Evolutionary conservation across 2,888 invertebrate species (phyloP), one percentile per base, ranked within the genome.

Genomic region (Watsonalla cultraria): DNA sequence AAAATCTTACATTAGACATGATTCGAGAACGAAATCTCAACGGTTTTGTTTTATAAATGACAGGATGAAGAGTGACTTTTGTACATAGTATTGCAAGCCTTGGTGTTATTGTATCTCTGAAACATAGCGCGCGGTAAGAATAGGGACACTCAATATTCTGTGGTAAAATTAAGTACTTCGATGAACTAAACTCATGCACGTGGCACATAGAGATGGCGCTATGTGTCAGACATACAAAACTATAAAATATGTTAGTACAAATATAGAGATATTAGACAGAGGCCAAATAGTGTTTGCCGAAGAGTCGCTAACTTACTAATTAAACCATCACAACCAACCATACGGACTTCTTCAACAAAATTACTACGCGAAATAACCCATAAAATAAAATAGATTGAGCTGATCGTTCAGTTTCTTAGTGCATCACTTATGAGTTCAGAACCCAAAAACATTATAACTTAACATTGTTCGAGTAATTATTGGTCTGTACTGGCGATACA

Each of bases 291-390:
- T 79, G 79, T 80, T 83, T 80, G 84, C 78, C 80, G 81, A 82
- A 84, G 82, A 84, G 79, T 85, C 78, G 71, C 81, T 87, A 86
- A 86, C 86, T 90, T 89, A 90, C 87, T 87, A 90, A 88, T 89
- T 90, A 90, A 89, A 87, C 84, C 89, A 86, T 90, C 90, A 90
- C 90, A 90, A 90, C 90, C 90, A 89, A 87, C 88, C 88, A 84
- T 88, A 84, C 89, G 88, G 90, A 88, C 90, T 82, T 83, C 82
- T 83, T 84, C 75, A 89, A 86, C 82, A 76, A 84, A 86, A 81
- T 67, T 77, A 80, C 75, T 78, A 82, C 74, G 72, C 76, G 72
- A 83, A 83, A 75, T 75, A 80, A 82, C 75, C 66, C 74, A 74
- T 78, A 80, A 78, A 80, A 80, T 77, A 76, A 82, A 74, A 79